A percentile compares a stretch with the other conserved stretches of the same genome.
Evolutionary conservation across 1,140 invertebrate genomes (phyloP).

Genomic region (Sycophila sp.): DNA sequence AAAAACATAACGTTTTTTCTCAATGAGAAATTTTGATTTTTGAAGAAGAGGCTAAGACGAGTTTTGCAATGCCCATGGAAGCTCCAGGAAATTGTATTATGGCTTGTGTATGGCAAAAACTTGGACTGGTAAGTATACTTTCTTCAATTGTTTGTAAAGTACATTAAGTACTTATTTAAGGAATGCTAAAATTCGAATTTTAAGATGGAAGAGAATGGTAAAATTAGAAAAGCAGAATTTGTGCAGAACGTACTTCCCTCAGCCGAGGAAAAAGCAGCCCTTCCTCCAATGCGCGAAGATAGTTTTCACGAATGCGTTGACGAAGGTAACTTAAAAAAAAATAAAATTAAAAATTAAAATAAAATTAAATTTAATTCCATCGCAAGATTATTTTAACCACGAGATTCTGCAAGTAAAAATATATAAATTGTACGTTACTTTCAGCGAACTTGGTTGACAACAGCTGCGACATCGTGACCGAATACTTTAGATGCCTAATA

Average conservation of each 20-base stretch:
- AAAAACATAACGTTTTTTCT: background rate
- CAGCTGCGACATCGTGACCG: background rate
- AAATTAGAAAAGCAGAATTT: conserved; percentile 11
- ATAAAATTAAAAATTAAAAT: background rate
- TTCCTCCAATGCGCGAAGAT: background rate
- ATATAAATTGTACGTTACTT: too few relatives aligned
- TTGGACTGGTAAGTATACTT: background rate
- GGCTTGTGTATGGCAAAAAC: conserved; percentile 11
- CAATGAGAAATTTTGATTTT: background rate
- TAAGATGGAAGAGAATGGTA: background rate
- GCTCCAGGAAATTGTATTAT: conserved; percentile 4
- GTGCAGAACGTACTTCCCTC: background rate
- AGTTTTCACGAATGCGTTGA: conserved; percentile 1
- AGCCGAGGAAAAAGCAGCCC: background rate
- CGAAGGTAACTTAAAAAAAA: background rate
- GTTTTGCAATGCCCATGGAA: conserved; percentile 7
- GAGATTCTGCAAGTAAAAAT: too few relatives aligned
- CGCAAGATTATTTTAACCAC: too few relatives aligned
- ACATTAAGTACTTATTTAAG: background rate
- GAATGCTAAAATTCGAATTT: background rate
- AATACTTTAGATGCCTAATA: conserved; percentile 21
- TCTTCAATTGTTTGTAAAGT: background rate
- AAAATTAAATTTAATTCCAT: background rate
- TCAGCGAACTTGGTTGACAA: background rate
- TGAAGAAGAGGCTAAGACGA: background rate